Conservation (phyloP, 2,113 vertebrate genomes). For the Phodopus roborovskii region DNA sequence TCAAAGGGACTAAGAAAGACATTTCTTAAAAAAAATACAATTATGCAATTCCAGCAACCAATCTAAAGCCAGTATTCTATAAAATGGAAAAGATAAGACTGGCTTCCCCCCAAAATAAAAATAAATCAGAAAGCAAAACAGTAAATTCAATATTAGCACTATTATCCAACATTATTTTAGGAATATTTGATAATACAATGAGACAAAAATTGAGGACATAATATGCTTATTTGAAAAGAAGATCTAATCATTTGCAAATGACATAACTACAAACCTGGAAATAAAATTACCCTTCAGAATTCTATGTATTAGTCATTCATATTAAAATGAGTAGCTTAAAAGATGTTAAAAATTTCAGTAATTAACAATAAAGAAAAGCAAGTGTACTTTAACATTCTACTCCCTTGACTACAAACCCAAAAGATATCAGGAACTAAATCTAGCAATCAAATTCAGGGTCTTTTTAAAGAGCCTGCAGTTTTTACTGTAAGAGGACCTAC, state of each 20-base stretch:
- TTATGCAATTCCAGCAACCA: neutral
- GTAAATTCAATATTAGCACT: neutral
- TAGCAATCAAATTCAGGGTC: neutral
- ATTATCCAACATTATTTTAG: constrained; percentile 21
- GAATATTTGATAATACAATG: neutral
- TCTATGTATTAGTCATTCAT: neutral
- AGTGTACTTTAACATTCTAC: neutral
- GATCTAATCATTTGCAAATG: neutral
- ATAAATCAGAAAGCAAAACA: neutral
- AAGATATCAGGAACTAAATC: neutral
- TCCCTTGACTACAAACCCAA: neutral
- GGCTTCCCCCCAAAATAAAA: neutral
- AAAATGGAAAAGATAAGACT: neutral
- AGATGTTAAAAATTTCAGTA: constrained; percentile 7
- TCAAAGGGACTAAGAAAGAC: neutral
- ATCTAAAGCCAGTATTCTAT: neutral
- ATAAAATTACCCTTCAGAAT: neutral
- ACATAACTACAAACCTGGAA: neutral
- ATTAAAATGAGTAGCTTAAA: constrained; percentile 2
- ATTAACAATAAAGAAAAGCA: neutral
- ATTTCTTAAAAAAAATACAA: neutral
- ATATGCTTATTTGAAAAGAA: constrained; percentile 5
- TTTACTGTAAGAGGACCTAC: neutral
- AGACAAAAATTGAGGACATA: neutral
- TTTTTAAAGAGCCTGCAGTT: neutral